Evolutionary conservation across 2,797 vertebrate species (phyloP), one percentile per base, ranked within the genome.

Genomic region (Phrynocephalus guinanensis): DNA sequence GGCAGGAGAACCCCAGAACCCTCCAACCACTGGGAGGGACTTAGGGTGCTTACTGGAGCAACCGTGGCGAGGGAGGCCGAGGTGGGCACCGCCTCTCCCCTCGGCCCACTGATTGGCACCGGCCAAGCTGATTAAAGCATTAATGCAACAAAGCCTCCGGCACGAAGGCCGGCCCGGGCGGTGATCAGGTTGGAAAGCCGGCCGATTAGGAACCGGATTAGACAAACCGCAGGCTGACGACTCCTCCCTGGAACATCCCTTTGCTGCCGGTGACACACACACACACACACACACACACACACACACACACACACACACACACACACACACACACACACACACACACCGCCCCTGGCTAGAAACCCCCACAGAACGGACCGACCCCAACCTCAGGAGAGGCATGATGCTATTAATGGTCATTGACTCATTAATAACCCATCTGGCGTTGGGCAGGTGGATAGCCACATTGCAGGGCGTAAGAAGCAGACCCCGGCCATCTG

Each of bases 51-150:
- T 44, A 56, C 52, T 56, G 52, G 52, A 56, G 52, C 52, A 56
- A 56, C 13, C 0, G 52, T 0, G 52, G 52, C 52, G 8, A 56
- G 52, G 52, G 9, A 10, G 60, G 60, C 60, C 60, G 13, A 63
- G 60, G 4, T 16, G 60, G 60, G 20, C 3, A 15, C 94, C 93
- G 94, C 92, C 87, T 91, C 88, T 20, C 11, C 48, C 50, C 68
- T 95, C 93, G 96, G 97, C 67, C 82, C 90, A 86, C 75, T 89
- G 95, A 95, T 95, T 90, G 92, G 76, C 24, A 93, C 97, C 95
- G 90, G 93, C 90, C 87, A 85, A 94, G 88, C 94, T 95, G 95
- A 97, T 97, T 96, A 98, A 44, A 97, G 96, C 93, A 96, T 98
- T 97, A 95, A 97, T 81, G 83, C 95, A 91, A 79, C 84, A 86